A percentile compares a stretch with the other conserved stretches of the same genome.
These are phyloP conservation scores for Heptranchias perlo DNA, from an alignment of 2,113 vertebrate species.

Conservation along the genomic window DNA sequence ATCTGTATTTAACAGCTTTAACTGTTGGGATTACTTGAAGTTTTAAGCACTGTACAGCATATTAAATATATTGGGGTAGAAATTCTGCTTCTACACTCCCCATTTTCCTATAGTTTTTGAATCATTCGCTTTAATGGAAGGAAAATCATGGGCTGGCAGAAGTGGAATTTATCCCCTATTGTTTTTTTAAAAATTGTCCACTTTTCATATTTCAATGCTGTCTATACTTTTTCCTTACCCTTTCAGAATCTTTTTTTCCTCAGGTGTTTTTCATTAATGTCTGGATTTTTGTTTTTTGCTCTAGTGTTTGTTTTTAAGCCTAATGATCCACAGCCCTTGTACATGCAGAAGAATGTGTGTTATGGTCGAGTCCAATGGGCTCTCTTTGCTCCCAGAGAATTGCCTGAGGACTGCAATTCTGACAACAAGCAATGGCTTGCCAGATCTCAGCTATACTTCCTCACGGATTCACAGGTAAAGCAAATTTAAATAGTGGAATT, in stretches of 20 bases:
- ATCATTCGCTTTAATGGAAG: not conserved
- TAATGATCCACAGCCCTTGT: slow-evolving; percentile 73
- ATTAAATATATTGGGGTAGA: not conserved
- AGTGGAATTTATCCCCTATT: not conserved
- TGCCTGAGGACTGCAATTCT: slow-evolving; percentile 61
- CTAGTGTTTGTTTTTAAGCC: slow-evolving; percentile 92
- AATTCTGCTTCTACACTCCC: not conserved
- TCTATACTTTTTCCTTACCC: not conserved
- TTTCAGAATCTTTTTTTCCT: not conserved
- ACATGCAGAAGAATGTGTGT: slow-evolving; percentile 75
- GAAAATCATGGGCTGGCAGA: not conserved
- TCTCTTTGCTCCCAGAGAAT: slow-evolving; percentile 75
- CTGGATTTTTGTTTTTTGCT: slow-evolving; percentile 43
- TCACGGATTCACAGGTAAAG: slow-evolving; percentile 73
- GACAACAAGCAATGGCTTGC: slow-evolving; percentile 81
- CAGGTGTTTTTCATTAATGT: not conserved
- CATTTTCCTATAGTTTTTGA: not conserved
- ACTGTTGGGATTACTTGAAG: not conserved
- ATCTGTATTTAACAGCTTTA: not conserved
- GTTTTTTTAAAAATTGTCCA: not conserved
- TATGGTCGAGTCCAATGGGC: slow-evolving; percentile 68
- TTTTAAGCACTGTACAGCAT: not conserved
- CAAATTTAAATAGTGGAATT: not conserved
- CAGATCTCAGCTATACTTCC: slow-evolving; percentile 79
- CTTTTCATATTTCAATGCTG: not conserved